These are phyloP conservation scores for Phocoena sinus DNA, from an alignment of 2,113 vertebrate genomes.

Conservation along the genomic window DNA sequence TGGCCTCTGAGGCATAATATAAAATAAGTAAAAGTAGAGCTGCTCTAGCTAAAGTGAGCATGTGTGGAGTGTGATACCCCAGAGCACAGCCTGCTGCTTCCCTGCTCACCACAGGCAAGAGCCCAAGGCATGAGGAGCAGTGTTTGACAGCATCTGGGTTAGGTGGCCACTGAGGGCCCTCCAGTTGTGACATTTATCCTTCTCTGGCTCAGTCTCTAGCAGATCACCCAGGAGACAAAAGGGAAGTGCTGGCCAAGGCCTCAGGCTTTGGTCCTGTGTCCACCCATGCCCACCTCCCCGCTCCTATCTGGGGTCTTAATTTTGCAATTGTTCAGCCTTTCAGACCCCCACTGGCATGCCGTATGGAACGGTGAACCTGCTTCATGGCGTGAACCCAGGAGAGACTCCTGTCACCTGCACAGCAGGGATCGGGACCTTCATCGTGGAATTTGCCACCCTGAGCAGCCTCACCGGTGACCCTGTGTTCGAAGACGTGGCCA, in stretches of 20 bases:
- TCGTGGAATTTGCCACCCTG: conserved; percentile 94
- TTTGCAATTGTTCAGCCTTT: conserved; percentile 85
- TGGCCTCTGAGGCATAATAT: background rate
- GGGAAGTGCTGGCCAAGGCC: background rate
- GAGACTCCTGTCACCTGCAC: conserved; percentile 98
- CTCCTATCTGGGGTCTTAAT: background rate
- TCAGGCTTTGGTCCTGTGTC: background rate
- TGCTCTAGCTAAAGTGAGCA: background rate
- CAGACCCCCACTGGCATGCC: conserved; percentile 97
- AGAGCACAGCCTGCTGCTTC: background rate
- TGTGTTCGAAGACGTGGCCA: conserved; percentile 88
- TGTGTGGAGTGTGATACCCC: background rate
- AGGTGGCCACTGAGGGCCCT: background rate
- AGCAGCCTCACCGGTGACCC: conserved; percentile 94
- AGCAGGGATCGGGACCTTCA: conserved; percentile 96
- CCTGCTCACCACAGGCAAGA: background rate
- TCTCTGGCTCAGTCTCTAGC: background rate
- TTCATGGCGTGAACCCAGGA: conserved; percentile 90
- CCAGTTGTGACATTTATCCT: background rate
- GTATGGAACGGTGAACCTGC: conserved; percentile 95
- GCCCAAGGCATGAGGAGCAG: background rate
- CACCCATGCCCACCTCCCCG: background rate
- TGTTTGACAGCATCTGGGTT: background rate
- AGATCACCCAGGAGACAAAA: background rate
- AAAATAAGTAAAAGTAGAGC: background rate